Evolutionary conservation across 2,797 vertebrate genomes (phyloP).

Genomic region (Sebastes vulpes): DNA sequence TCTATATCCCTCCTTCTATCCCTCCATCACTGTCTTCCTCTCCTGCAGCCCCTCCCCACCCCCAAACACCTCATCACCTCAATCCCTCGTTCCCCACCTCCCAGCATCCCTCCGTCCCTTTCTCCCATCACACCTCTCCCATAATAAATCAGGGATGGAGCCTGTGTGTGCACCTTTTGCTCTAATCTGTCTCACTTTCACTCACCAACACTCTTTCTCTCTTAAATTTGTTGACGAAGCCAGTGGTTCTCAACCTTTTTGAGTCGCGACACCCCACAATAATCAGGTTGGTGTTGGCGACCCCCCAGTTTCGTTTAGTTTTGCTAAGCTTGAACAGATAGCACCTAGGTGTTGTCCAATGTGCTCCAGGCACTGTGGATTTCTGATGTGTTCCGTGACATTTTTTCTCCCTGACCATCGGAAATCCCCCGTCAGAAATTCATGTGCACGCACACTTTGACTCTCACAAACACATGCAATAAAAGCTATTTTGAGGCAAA

Average conservation of each 20-base stretch:
- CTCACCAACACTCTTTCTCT: neutral
- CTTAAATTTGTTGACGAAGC: neutral
- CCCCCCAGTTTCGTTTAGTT: too few species aligned
- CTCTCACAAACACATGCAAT: too few species aligned
- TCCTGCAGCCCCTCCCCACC: slow-evolving; percentile 52
- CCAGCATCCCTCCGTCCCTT: slow-evolving; percentile 55
- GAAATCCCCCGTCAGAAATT: too few species aligned
- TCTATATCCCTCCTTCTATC: slow-evolving; percentile 56
- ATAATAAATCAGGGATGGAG: slow-evolving; percentile 56
- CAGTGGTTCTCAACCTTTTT: too few species aligned
- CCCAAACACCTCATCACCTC: slow-evolving; percentile 72
- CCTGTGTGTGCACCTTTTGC: neutral
- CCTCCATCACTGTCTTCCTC: slow-evolving; percentile 61
- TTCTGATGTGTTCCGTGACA: rapidly evolving
- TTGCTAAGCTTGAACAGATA: too few species aligned
- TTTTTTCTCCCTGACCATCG: too few species aligned
- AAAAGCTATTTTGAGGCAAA: too few species aligned
- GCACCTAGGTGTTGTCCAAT: too few species aligned
- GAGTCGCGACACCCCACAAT: too few species aligned
- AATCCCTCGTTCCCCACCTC: slow-evolving; percentile 66
- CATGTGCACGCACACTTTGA: too few species aligned
- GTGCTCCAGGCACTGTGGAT: too few species aligned
- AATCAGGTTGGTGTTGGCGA: rapidly evolving
- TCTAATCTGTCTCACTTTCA: slow-evolving; percentile 8
- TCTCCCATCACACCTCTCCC: slow-evolving; percentile 44